phyloP scores from a whole-genome alignment of 2,113 vertebrate species.

The Sarotherodon lohbergeri region DNA sequence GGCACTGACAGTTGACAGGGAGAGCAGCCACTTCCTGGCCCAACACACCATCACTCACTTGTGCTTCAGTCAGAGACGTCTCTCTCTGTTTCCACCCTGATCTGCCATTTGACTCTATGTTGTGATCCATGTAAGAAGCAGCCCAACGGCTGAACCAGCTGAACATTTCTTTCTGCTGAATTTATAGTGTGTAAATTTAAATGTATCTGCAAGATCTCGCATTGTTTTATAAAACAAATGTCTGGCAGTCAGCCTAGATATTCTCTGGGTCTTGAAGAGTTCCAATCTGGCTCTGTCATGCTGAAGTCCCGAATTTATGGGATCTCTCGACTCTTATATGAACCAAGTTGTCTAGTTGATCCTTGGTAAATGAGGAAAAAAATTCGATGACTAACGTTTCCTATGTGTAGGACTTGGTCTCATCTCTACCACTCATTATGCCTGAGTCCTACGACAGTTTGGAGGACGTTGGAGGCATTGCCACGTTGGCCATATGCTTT shows the following conservation, averaged over 20 bases:
- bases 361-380: slow-evolving; percentile 28
- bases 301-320: slow-evolving; percentile 15
- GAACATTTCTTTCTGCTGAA: background rate
- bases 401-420: slow-evolving; percentile 23
- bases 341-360: slow-evolving; percentile 10
- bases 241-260: background rate
- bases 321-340: slow-evolving; percentile 2
- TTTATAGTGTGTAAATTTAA: background rate
- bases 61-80: background rate
- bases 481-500: slow-evolving; percentile 66
- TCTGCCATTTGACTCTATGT: slow-evolving; percentile 3
- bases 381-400: slow-evolving; percentile 55
- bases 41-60: slow-evolving; percentile 30
- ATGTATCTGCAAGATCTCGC: background rate
- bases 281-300: slow-evolving; percentile 5
- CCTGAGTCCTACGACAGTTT: slow-evolving; percentile 52
- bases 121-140: background rate
- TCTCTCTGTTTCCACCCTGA: slow-evolving; percentile 2
- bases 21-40: slow-evolving; percentile 40
- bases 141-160: background rate
- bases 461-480: slow-evolving; percentile 53
- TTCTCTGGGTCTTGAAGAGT: background rate
- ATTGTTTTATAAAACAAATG: background rate
- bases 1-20: slow-evolving; percentile 64
- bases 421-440: slow-evolving; percentile 57